phyloP scores from a whole-genome alignment of 2,888 invertebrate genomes.

The Lasioglossum lativentre region DNA sequence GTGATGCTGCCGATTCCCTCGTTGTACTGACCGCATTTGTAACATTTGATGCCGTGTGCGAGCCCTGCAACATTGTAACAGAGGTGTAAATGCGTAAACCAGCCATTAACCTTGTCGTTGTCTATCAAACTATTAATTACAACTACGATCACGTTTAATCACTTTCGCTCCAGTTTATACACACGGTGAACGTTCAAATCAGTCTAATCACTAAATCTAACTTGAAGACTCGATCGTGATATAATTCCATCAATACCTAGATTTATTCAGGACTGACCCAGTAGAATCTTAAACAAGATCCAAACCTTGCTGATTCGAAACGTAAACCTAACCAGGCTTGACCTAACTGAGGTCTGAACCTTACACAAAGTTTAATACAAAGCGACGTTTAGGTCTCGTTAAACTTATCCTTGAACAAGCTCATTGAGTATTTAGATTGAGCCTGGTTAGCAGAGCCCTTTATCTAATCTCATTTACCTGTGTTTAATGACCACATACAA shows the following conservation, averaged over 20 bases:
- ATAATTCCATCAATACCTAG: background rate
- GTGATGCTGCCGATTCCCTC: slow-evolving; percentile 95
- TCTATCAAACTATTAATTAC: slow-evolving; percentile 2
- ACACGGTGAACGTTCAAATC: background rate
- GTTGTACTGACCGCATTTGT: slow-evolving; percentile 93
- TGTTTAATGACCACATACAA: no score
- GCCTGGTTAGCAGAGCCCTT: no score
- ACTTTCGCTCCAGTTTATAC: background rate
- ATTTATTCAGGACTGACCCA: background rate
- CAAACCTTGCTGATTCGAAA: no score
- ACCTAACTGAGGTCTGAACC: no score
- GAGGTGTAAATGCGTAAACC: background rate
- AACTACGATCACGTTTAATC: background rate
- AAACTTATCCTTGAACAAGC: no score
- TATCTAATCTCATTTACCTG: no score
- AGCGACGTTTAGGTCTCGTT: no score
- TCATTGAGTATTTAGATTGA: no score
- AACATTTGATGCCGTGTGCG: slow-evolving; percentile 88
- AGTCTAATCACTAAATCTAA: background rate
- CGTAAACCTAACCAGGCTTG: no score
- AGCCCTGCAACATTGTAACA: slow-evolving; percentile 73
- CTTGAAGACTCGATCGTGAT: background rate
- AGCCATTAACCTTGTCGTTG: background rate
- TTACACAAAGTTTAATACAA: no score
- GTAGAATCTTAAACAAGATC: no score